phyloP scores from a whole-genome alignment of 2,797 vertebrate genomes.

The Monodelphis domestica region DNA sequence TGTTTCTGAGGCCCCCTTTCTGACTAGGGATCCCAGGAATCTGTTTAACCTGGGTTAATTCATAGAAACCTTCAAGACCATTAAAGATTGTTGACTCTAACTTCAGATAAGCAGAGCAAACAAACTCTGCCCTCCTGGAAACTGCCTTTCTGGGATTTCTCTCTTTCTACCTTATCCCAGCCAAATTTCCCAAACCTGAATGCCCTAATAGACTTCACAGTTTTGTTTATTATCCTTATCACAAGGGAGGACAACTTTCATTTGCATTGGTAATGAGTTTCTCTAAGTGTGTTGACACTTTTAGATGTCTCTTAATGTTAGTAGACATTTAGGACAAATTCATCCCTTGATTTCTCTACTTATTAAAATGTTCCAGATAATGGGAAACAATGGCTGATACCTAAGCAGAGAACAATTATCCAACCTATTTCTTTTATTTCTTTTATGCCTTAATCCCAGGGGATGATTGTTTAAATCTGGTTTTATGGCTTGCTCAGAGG shows the following conservation, averaged over 20 bases:
- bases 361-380: neutral
- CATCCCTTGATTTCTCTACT: neutral
- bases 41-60: neutral
- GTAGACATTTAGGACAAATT: neutral
- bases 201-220: neutral
- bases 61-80: neutral
- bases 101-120: neutral
- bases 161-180: neutral
- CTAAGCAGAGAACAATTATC: neutral
- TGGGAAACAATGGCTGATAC: neutral
- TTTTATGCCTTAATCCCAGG: neutral
- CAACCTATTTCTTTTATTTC: neutral
- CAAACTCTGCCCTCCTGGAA: neutral
- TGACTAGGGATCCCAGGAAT: neutral
- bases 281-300: neutral
- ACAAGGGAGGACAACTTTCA: neutral
- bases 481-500: neutral
- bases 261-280: neutral
- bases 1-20: neutral
- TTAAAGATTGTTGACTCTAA: neutral
- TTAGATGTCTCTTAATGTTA: neutral
- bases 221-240: neutral
- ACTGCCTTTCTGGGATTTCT: neutral
- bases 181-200: neutral
- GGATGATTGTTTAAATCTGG: neutral